These are phyloP conservation scores for Xyrauchen texanus DNA, from an alignment of 2,113 vertebrate genomes.

Conservation along the genomic window DNA sequence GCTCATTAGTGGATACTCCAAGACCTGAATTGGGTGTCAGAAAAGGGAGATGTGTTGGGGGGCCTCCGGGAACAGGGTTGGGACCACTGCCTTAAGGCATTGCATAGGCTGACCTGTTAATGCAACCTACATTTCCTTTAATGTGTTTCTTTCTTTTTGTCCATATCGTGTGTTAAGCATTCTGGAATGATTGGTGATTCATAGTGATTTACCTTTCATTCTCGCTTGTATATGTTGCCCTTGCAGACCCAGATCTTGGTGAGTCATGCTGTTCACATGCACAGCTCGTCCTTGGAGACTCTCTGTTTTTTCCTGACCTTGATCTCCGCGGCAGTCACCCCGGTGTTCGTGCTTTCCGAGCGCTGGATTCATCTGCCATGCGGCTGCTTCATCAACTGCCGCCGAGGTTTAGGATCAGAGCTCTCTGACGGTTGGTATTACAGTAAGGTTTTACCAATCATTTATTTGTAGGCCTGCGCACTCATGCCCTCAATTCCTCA, in stretches of 20 bases:
- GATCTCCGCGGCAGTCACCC: constrained; percentile 84
- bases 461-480: neutral
- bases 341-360: constrained; percentile 89
- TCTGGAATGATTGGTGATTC: neutral
- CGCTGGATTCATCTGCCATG: constrained; percentile 93
- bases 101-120: too few relatives aligned
- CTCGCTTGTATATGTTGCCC: constrained; percentile 8
- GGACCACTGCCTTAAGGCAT: too few relatives aligned
- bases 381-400: constrained; percentile 95
- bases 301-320: constrained; percentile 89
- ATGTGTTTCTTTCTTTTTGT: too few relatives aligned
- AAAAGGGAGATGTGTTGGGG: too few relatives aligned
- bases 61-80: too few relatives aligned
- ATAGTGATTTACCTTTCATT: neutral
- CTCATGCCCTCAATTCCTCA: neutral
- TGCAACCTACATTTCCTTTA: too few relatives aligned
- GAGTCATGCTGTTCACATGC: constrained; percentile 77
- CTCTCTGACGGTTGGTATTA: neutral
- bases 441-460: neutral
- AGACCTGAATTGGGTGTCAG: too few relatives aligned
- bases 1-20: too few relatives aligned
- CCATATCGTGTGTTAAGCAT: neutral
- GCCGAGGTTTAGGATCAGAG: constrained; percentile 64
- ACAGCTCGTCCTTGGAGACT: constrained; percentile 80
- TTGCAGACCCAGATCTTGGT: constrained; percentile 85